These are phyloP conservation scores for Octopus sinensis DNA, from an alignment of 1,140 invertebrate genomes.

Conservation along the genomic window DNA sequence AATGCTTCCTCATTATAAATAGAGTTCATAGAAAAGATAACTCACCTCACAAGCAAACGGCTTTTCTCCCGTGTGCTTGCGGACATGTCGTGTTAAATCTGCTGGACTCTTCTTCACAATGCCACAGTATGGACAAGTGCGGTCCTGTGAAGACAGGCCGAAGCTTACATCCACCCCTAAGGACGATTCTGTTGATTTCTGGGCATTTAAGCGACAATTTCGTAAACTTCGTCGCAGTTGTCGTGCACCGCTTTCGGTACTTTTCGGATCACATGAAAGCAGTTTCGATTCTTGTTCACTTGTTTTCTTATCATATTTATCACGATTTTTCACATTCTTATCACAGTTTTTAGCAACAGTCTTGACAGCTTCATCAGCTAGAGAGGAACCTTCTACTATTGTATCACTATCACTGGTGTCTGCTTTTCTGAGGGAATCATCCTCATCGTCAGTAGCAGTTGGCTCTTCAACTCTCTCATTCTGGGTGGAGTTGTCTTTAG, in stretches of 20 bases:
- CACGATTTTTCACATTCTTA: background rate
- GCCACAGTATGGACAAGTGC: slow-evolving; percentile 47
- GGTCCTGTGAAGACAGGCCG: slow-evolving; percentile 10
- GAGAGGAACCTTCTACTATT: background rate
- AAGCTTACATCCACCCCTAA: background rate
- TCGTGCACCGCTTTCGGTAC: background rate
- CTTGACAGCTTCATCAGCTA: background rate
- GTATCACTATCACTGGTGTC: slow-evolving; percentile 7
- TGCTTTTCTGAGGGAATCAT: slow-evolving; percentile 3
- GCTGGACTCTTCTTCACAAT: slow-evolving; percentile 46
- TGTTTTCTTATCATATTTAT: background rate
- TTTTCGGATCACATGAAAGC: background rate
- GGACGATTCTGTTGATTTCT: background rate
- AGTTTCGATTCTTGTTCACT: background rate
- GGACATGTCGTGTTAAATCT: slow-evolving; percentile 46
- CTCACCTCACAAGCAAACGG: slow-evolving; percentile 49
- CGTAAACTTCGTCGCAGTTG: slow-evolving; percentile 2
- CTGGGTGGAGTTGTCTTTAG: slow-evolving; percentile 3
- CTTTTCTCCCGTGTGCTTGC: slow-evolving; percentile 47
- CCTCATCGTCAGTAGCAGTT: background rate
- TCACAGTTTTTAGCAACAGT: slow-evolving; percentile 5
- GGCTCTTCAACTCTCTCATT: background rate
- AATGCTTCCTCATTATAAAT: too few relatives aligned
- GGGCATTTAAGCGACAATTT: slow-evolving; percentile 3
- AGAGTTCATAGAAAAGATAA: background rate